These are phyloP conservation scores for Drosophila antonietae DNA, from an alignment of 2,888 invertebrate species.

Conservation along the genomic window DNA sequence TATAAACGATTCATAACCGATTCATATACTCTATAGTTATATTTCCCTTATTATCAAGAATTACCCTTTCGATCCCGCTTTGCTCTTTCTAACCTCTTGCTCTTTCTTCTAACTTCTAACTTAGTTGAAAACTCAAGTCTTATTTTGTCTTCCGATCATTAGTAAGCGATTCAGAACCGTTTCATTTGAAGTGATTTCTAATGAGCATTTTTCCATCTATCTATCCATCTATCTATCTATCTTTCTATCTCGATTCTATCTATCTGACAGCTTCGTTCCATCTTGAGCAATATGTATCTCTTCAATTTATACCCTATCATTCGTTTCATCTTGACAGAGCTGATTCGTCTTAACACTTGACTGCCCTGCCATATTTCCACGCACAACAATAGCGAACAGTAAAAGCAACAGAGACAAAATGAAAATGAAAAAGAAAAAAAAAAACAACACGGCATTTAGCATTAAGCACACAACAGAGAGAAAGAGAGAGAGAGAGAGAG, in stretches of 20 bases:
- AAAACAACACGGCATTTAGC: constrained; percentile 67
- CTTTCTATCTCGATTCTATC: not conserved
- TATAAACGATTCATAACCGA: not conserved
- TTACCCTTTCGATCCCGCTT: constrained; percentile 17
- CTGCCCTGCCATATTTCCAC: constrained; percentile 44
- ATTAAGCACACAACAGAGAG: constrained; percentile 51
- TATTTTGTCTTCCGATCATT: not conserved
- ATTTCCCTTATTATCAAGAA: too few species aligned
- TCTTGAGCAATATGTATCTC: constrained; percentile 9
- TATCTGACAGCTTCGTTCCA: not conserved
- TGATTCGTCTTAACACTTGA: constrained; percentile 66
- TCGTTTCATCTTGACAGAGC: constrained; percentile 60
- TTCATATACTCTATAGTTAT: not conserved
- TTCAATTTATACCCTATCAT: constrained; percentile 53
- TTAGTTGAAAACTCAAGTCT: too few species aligned
- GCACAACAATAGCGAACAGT: constrained; percentile 14
- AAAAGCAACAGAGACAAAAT: constrained; percentile 24
- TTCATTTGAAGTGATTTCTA: not conserved
- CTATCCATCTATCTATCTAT: not conserved
- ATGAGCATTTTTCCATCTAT: not conserved
- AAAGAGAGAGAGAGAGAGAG: not conserved
- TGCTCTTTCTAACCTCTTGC: too few species aligned
- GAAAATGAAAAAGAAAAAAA: constrained; percentile 55
- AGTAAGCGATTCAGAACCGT: constrained; percentile 3
- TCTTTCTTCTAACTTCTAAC: too few species aligned